These are phyloP conservation scores for Brenthis hecate DNA, from an alignment of 2,888 invertebrate species.

Conservation along the genomic window DNA sequence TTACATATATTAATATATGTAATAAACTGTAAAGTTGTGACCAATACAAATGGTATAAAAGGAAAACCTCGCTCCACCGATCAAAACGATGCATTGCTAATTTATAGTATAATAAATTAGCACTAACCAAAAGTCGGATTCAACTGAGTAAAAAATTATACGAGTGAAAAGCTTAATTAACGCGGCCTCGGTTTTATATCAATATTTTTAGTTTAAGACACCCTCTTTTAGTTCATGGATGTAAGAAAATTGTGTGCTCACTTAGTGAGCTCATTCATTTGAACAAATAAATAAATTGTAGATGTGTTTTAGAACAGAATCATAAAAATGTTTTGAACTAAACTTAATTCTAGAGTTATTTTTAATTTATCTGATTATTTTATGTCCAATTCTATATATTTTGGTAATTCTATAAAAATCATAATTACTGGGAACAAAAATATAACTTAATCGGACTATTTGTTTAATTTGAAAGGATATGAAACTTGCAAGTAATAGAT, in stretches of 20 bases:
- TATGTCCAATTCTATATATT: no score
- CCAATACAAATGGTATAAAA: constrained; percentile 35
- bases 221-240: constrained; percentile 57
- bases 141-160: constrained; percentile 73
- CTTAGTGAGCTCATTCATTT: constrained; percentile 3
- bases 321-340: no score
- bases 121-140: constrained; percentile 62
- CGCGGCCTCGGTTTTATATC: constrained; percentile 71
- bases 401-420: no score
- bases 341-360: no score
- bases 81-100: constrained; percentile 72
- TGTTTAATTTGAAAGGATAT: no score
- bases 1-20: background rate
- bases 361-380: no score
- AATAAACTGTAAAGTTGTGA: constrained; percentile 24
- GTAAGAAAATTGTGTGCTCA: constrained; percentile 38
- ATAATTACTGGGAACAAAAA: no score
- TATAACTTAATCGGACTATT: no score
- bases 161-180: constrained; percentile 78
- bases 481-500: no score
- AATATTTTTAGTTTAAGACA: constrained; percentile 79
- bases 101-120: constrained; percentile 70
- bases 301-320: background rate
- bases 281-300: background rate
- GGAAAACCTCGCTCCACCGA: constrained; percentile 50